Conservation (phyloP, 2,797 vertebrate genomes). For the Cryptoprocta ferox region DNA sequence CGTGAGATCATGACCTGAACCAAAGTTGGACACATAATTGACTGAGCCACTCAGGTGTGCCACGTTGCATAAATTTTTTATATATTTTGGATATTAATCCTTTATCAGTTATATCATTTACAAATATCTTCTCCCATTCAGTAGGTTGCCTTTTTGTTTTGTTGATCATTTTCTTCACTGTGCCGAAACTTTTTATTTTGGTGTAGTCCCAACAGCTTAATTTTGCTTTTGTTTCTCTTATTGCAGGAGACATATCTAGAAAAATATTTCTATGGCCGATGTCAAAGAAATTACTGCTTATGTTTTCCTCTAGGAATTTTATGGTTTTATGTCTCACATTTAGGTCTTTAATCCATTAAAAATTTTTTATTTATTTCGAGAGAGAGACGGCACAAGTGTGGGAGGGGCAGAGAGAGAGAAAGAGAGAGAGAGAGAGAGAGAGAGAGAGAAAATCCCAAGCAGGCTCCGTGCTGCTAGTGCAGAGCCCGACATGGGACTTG, state of each 20-base stretch:
- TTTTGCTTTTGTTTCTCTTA: neutral
- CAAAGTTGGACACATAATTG: too few species aligned
- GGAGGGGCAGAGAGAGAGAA: too few species aligned
- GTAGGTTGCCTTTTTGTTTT: neutral
- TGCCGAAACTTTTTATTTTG: neutral
- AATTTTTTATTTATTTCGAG: too few species aligned
- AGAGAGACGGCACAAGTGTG: too few species aligned
- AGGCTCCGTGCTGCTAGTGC: too few species aligned
- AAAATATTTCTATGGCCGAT: neutral
- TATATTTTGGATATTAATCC: neutral
- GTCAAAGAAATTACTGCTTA: neutral
- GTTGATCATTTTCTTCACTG: neutral
- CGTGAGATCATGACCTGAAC: too few species aligned
- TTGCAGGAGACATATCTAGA: neutral
- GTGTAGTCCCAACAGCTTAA: neutral
- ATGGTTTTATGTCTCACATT: neutral
- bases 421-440: too few species aligned
- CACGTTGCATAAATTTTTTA: neutral
- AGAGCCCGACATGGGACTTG: too few species aligned
- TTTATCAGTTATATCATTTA: neutral
- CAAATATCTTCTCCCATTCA: neutral
- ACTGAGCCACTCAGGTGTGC: too few species aligned
- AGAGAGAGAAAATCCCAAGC: too few species aligned
- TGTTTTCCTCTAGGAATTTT: neutral
- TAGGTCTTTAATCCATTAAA: neutral